Percentiles rank a stretch among this genome's conserved stretches.
Evolutionary conservation across 2,888 invertebrate species (phyloP).

Genomic region (Thereva unica): DNA sequence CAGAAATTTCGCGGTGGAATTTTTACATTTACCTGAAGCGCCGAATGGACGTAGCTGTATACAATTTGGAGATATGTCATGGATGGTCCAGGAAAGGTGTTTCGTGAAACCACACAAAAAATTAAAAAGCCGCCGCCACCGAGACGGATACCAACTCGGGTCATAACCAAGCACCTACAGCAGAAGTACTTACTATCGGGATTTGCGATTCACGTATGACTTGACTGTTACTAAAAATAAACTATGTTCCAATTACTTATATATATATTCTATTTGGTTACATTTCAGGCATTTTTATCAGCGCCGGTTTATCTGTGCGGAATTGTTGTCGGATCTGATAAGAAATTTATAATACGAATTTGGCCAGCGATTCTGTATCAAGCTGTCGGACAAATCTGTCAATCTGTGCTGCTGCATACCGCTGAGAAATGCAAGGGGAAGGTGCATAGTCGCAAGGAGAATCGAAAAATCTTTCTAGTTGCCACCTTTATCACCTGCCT

Average conservation of each 20-base stretch:
- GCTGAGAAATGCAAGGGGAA: constrained; percentile 49
- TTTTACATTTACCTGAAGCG: constrained; percentile 4
- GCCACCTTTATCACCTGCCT: constrained; percentile 53
- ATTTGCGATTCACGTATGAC: constrained; percentile 57
- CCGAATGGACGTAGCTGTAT: constrained; percentile 17
- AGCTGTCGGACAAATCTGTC: constrained; percentile 54
- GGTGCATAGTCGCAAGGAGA: constrained; percentile 50
- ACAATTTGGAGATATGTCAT: constrained; percentile 17
- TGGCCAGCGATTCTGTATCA: constrained; percentile 58
- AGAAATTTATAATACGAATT: constrained; percentile 54
- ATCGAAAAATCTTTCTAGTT: constrained; percentile 52
- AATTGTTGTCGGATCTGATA: constrained; percentile 57
- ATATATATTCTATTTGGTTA: constrained; percentile 13
- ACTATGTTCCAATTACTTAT: constrained; percentile 1
- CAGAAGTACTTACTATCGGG: constrained; percentile 58
- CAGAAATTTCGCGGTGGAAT: no score
- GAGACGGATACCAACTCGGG: constrained; percentile 48
- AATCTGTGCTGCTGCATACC: constrained; percentile 54
- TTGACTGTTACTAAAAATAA: constrained; percentile 13
- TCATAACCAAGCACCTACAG: constrained; percentile 57
- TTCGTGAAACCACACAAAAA: constrained; percentile 17
- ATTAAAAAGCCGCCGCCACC: constrained; percentile 32
- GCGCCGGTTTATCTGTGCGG: constrained; percentile 57
- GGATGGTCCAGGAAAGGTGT: constrained; percentile 9
- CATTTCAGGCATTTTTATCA: constrained; percentile 53